Evolutionary conservation across 2,888 invertebrate species (phyloP).

Genomic region (Melanargia galathea): DNA sequence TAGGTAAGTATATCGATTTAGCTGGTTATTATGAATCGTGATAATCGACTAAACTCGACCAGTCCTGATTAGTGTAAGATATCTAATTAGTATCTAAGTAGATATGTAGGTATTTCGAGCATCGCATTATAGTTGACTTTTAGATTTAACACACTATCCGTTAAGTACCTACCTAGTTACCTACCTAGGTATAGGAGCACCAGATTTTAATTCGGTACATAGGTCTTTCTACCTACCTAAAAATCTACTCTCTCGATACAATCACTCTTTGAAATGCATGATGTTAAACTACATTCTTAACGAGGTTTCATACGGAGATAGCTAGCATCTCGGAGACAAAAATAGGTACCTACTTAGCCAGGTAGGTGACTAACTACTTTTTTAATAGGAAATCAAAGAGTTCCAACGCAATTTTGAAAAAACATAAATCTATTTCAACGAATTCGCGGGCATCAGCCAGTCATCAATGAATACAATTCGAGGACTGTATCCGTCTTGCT

Average conservation of each 20-base stretch:
- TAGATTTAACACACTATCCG: background rate
- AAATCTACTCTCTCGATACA: too few species aligned
- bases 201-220: too few species aligned
- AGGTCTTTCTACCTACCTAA: too few species aligned
- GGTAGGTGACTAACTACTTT: too few species aligned
- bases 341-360: too few species aligned
- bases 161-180: background rate
- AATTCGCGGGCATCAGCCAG: background rate
- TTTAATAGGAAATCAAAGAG: too few species aligned
- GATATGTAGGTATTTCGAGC: background rate
- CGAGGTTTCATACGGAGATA: too few species aligned
- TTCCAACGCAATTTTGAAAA: background rate
- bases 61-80: background rate
- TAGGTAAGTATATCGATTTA: too few species aligned
- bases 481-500: slow-evolving; percentile 17
- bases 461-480: slow-evolving; percentile 4
- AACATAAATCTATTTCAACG: background rate
- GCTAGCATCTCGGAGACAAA: too few species aligned
- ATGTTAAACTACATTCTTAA: too few species aligned
- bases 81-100: background rate
- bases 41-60: background rate
- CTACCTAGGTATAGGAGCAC: background rate
- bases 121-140: background rate
- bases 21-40: background rate
- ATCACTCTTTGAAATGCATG: too few species aligned